Base-by-base conservation (phyloP, 1,140 invertebrate genomes). In the Brachionus paranguensis region DNA sequence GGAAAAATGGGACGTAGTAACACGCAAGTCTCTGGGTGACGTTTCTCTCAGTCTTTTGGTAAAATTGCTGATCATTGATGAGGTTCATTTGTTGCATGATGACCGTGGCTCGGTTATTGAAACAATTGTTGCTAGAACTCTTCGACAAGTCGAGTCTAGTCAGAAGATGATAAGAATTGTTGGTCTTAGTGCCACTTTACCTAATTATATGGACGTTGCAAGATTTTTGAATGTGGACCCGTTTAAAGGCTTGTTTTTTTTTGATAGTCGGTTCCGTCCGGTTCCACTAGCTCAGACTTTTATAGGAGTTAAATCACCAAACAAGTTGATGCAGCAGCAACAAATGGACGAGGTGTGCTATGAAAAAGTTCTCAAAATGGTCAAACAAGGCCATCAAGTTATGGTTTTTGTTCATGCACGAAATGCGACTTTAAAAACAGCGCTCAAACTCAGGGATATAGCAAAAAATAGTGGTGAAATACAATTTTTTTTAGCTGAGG, bases 1-100 rank as follows among this genome's bases (percentile, higher is more conserved):
- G 0, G 98, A 99, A 90, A 99, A 99, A 88, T 99, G 97, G 97
- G 98, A 99, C 90, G 96, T 99, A 14, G 95, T 99, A 1, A 99
- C 97, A 0, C 91, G 98, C 83, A 99, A 99, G 91, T 93, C 94
- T 92, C 93, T 86, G 95, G 96, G 68, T 41, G 96, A 99, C 89
- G 94, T 95, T 70, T 94, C 94, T 55, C 88, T 99, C 17, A 93
- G 95, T 3, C 94, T 94, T 87, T 91, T 98, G 50, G 96, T 99
- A 0, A 94, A 95, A 87, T 90, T 99, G 10, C 90, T 99, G 0
- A 99, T 99, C 85, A 96, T 99, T 86, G 98, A 99, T 90, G 98
- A 99, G 91, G 96, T 99, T 1, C 98, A 99, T 90, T 91, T 99
- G 10, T 90, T 99, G 33, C 96, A 99, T 88, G 96, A 97, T 7